Conservation (phyloP, 2,797 vertebrate genomes). For the Chelon labrosus region DNA sequence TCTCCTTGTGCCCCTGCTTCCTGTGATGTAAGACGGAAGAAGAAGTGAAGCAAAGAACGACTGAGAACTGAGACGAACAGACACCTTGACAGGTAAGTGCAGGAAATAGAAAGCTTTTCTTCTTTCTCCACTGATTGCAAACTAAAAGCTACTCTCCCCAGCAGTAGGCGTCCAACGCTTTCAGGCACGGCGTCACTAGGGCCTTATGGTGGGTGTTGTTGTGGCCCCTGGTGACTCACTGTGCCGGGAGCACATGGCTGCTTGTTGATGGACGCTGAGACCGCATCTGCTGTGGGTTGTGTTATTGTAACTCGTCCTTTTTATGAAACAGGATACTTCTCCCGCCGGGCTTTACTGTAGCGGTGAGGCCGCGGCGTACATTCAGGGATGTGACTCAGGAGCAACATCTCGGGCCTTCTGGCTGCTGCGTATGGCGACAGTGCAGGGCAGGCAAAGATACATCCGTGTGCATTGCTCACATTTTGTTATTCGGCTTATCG, state of each 20-base stretch:
- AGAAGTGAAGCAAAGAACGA: too few relatives aligned
- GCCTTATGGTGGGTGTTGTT: background rate
- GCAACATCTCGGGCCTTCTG: background rate
- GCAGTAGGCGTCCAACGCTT: background rate
- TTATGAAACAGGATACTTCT: conserved; percentile 4
- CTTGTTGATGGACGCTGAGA: conserved; percentile 18
- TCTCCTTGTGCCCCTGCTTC: too few relatives aligned
- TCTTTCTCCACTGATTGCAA: background rate
- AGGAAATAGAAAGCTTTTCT: background rate
- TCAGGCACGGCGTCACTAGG: conserved; percentile 4
- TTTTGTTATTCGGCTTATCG: conserved; percentile 20
- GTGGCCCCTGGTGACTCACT: background rate
- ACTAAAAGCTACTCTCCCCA: background rate
- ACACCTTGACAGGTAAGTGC: too few relatives aligned
- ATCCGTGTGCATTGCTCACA: conserved; percentile 15
- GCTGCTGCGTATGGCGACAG: conserved; percentile 11
- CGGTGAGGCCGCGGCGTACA: conserved; percentile 1
- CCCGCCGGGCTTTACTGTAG: background rate
- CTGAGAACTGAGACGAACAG: too few relatives aligned
- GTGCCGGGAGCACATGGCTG: background rate
- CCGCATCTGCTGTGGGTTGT: conserved; percentile 14
- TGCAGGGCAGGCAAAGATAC: conserved; percentile 7
- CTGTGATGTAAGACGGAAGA: too few relatives aligned
- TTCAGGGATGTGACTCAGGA: conserved; percentile 33
- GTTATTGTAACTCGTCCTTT: conserved; percentile 27